Conservation (phyloP, 2,888 invertebrate genomes). For the Octodonta nipae region DNA sequence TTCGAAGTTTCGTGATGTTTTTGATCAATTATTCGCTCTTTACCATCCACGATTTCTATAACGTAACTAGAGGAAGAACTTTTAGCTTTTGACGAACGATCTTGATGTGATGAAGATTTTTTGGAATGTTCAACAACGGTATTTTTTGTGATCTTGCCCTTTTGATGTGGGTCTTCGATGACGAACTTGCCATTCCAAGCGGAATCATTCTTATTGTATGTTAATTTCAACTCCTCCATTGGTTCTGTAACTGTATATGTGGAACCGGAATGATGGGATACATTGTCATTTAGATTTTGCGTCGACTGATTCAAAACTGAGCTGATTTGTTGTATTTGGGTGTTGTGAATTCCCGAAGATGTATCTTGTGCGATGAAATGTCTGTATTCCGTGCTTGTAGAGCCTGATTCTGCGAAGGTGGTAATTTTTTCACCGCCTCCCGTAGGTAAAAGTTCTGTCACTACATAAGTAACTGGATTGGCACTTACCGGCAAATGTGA, state of each 20-base stretch:
- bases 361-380: conserved; percentile 29
- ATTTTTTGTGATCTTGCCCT: conserved; percentile 10
- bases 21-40: conserved; percentile 47
- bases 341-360: conserved; percentile 18
- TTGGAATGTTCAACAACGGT: conserved; percentile 24
- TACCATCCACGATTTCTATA: conserved; percentile 52
- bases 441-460: conserved; percentile 31
- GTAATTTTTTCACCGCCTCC: conserved; percentile 34
- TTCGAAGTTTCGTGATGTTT: conserved; percentile 42
- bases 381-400: conserved; percentile 31
- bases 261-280: conserved; percentile 28
- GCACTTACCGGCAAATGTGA: conserved; percentile 31
- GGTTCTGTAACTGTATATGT: conserved; percentile 35
- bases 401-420: conserved; percentile 28
- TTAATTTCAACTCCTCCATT: conserved; percentile 29
- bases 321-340: conserved; percentile 31
- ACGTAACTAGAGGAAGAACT: conserved; percentile 51
- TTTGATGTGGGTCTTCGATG: conserved; percentile 27
- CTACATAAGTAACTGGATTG: conserved; percentile 29
- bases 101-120: conserved; percentile 37
- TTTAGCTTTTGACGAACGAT: conserved; percentile 43
- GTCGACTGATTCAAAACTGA: conserved; percentile 31
- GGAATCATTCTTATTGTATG: conserved; percentile 34
- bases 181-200: conserved; percentile 39
- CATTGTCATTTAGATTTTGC: conserved; percentile 27